A percentile compares a stretch with the other conserved stretches of the same genome.
These are phyloP conservation scores for Odocoileus virginianus DNA, from an alignment of 2,113 vertebrate species.

Conservation along the genomic window DNA sequence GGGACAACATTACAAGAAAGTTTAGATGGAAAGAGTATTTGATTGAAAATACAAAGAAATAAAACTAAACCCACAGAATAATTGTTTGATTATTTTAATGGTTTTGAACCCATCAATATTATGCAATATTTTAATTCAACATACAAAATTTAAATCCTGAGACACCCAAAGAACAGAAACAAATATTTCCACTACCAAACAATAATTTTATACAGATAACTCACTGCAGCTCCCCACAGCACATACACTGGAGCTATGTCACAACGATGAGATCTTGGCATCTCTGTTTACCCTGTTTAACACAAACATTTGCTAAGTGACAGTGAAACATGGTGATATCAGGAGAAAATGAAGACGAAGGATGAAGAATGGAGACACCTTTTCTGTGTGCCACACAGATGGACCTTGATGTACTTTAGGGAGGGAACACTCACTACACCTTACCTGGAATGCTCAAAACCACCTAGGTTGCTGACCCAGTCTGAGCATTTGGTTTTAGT, in stretches of 20 bases:
- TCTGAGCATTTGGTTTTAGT: neutral
- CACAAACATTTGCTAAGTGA: neutral
- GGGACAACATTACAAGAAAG: neutral
- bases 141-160: slow-evolving; percentile 58
- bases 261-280: neutral
- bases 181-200: slow-evolving; percentile 24
- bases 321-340: neutral
- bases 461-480: neutral
- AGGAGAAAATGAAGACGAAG: neutral
- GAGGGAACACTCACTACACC: neutral
- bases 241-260: neutral
- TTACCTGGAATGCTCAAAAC: neutral
- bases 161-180: slow-evolving; percentile 60
- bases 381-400: neutral
- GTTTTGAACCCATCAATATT: slow-evolving; percentile 55
- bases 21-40: neutral
- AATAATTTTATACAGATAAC: neutral
- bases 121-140: slow-evolving; percentile 54
- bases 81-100: slow-evolving; percentile 77
- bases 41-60: slow-evolving; percentile 46
- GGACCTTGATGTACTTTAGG: neutral
- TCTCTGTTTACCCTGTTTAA: slow-evolving; percentile 24
- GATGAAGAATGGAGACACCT: neutral
- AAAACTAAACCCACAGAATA: slow-evolving; percentile 67
- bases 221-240: neutral